These are phyloP conservation scores for Gallinago nigripennis DNA, from an alignment of 2,797 vertebrate species.

Conservation along the genomic window DNA sequence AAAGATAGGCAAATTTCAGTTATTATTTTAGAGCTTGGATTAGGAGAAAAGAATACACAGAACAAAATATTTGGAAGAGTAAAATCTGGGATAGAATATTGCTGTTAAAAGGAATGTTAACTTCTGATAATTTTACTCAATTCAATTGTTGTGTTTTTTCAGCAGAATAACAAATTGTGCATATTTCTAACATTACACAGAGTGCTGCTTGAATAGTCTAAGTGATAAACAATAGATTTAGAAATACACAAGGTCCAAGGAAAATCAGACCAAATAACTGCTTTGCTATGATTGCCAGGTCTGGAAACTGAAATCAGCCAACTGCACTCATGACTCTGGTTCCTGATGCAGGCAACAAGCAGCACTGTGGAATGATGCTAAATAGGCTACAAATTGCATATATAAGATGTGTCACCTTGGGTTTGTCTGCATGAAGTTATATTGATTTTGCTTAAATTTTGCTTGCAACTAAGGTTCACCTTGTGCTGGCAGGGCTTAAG, in stretches of 20 bases:
- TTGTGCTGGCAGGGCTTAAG: neutral
- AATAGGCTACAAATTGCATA: neutral
- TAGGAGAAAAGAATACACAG: neutral
- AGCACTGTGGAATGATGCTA: neutral
- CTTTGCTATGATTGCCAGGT: neutral
- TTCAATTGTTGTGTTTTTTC: neutral
- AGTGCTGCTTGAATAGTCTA: neutral
- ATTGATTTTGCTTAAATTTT: slow-evolving; percentile 1
- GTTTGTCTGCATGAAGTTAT: neutral
- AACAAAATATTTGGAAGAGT: neutral
- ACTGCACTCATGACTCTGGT: neutral
- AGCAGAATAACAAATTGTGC: neutral
- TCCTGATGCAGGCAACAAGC: neutral
- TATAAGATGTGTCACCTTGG: neutral
- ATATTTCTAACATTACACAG: neutral
- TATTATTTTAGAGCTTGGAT: neutral
- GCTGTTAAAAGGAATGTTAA: neutral
- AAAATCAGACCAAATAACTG: neutral
- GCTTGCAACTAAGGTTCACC: neutral
- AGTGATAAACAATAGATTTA: neutral
- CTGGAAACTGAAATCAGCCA: neutral
- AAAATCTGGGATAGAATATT: neutral
- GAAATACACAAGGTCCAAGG: neutral
- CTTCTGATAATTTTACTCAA: neutral
- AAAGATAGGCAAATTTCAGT: too few relatives aligned